Evolutionary conservation across 1,140 invertebrate species (phyloP), one percentile per base, ranked within the genome.

Genomic region (Galleria mellonella): DNA sequence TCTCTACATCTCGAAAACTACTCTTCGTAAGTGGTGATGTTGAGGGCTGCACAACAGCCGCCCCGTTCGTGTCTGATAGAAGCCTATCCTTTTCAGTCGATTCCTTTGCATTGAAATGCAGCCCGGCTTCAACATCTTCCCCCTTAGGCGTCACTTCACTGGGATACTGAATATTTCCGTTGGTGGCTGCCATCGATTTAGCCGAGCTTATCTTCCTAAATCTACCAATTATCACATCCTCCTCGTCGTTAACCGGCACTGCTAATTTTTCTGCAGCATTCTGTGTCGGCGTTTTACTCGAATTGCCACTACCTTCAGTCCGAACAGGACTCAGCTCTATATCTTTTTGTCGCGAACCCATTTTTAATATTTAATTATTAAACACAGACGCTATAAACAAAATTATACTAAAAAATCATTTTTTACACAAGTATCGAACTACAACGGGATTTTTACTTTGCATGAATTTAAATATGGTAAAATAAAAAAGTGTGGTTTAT

Each of bases 1-100:
- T 90, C 47, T 89, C 89, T 23, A 88, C 79, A 62, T 90, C 89
- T 14, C 89, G 81, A 54, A 90, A 89, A 66, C 89, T 90, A 56
- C 89, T 89, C 61, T 89, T 90, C 5, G 89, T 88, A 11, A 85
- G 41, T 0, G 78, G 67, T 0, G 63, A 64, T 27, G 65, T 66
- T 0, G 56, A 23, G 1, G 60, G 55, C 15, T 72, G 68, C 12
- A 68, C 43, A 4, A 54, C 44, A 4, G 58, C 47, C 5, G 40
- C 39, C 6, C 62, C 66, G 11, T 71, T 69, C 5, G 32, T 59
- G 3, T 77, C 70, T 6, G 55, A 57, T 30, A 71, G 40, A 32
- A 72, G 51, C 47, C 68, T 70, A 10, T 84, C 68, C 11, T 55
- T 75, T 23, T 75, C 72, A 1, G 44, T 42, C 4, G 47, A 14